Percentiles rank a stretch among this genome's conserved stretches.
These are phyloP conservation scores for Sinhomidia bicolor DNA, from an alignment of 2,888 invertebrate genomes.

Conservation along the genomic window DNA sequence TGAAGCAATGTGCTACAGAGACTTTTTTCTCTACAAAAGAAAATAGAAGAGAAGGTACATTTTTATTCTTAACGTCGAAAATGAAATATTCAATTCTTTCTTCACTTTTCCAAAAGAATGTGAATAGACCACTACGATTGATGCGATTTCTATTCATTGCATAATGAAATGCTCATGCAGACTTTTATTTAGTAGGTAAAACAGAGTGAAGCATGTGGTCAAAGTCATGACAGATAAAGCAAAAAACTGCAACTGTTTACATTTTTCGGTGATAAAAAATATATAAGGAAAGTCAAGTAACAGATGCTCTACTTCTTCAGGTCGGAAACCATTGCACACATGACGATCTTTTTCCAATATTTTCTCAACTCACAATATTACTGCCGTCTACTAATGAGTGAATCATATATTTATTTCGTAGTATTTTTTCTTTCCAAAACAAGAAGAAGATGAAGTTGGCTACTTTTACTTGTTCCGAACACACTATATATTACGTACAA, in stretches of 20 bases:
- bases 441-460: too few relatives aligned
- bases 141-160: too few relatives aligned
- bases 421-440: too few relatives aligned
- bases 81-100: not conserved
- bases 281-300: not conserved
- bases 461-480: too few relatives aligned
- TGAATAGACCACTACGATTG: not conserved
- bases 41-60: not conserved
- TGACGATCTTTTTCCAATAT: conserved; percentile 42
- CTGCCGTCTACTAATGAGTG: too few relatives aligned
- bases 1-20: too few relatives aligned
- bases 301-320: conserved; percentile 46
- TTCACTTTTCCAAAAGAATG: not conserved
- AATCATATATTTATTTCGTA: too few relatives aligned
- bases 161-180: not conserved
- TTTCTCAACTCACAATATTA: not conserved
- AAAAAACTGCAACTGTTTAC: conserved; percentile 59
- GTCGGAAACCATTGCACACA: conserved; percentile 44
- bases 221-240: conserved; percentile 39
- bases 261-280: conserved; percentile 25
- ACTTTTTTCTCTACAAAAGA: too few relatives aligned
- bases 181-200: not conserved
- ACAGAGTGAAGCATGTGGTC: conserved; percentile 60
- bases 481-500: too few relatives aligned
- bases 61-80: too few relatives aligned